These are phyloP conservation scores for Ara ararauna DNA, from an alignment of 2,797 vertebrate species.

Conservation along the genomic window DNA sequence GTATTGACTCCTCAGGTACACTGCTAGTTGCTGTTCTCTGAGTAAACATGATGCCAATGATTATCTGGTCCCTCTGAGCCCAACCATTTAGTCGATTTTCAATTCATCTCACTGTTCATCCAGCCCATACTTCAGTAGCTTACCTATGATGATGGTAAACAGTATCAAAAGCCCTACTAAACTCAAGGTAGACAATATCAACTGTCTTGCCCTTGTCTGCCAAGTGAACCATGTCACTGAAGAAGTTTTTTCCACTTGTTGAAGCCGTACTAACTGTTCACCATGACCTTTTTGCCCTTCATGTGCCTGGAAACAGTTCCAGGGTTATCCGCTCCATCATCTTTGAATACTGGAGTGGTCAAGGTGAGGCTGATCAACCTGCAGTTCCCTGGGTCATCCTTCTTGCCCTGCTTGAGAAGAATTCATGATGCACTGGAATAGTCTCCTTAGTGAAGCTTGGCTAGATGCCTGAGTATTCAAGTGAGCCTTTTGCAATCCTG, in stretches of 20 bases:
- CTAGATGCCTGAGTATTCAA: neutral
- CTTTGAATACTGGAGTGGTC: neutral
- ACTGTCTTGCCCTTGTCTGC: neutral
- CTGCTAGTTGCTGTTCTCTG: neutral
- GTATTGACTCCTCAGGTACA: neutral
- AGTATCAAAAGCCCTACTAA: neutral
- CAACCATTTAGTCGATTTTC: neutral
- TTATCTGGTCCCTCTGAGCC: neutral
- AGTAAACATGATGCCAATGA: neutral
- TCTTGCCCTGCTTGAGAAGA: neutral
- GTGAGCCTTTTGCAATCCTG: neutral
- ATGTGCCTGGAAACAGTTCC: neutral
- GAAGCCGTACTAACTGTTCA: neutral
- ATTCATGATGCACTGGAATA: neutral
- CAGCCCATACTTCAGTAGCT: neutral
- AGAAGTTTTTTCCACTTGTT: neutral
- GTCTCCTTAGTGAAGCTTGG: neutral
- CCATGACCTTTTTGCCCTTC: neutral
- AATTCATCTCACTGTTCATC: neutral
- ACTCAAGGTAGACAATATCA: neutral
- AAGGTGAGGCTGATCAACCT: neutral
- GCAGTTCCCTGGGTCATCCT: neutral
- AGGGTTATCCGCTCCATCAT: neutral
- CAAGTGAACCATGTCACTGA: neutral
- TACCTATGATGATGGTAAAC: neutral